Conservation (phyloP, 2,797 vertebrate genomes). For the Chaenodraco wilsoni region DNA sequence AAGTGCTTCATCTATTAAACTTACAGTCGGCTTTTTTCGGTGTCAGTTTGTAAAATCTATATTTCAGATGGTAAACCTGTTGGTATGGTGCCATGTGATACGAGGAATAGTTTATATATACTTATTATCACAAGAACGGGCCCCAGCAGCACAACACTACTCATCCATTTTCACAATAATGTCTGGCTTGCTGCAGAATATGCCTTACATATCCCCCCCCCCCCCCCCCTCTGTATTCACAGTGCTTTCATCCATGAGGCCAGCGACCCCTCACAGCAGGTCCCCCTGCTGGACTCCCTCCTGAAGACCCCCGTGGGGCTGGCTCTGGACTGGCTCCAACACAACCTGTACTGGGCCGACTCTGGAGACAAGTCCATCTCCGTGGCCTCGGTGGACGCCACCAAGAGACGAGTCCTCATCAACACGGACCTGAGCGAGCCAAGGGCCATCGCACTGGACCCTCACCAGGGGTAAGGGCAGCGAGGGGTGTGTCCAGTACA, state of each 20-base stretch:
- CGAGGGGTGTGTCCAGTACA: not conserved
- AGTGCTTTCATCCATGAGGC: slow-evolving; percentile 96
- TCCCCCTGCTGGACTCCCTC: slow-evolving; percentile 88
- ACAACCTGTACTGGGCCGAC: slow-evolving; percentile 98
- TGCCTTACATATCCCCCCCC: slow-evolving; percentile 11
- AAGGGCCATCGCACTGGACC: slow-evolving; percentile 93
- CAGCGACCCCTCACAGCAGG: slow-evolving; percentile 89
- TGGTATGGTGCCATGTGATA: slow-evolving; percentile 5
- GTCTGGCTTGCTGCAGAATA: slow-evolving; percentile 15
- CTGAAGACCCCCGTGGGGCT: slow-evolving; percentile 93
- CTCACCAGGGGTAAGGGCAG: slow-evolving; percentile 88
- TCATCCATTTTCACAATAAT: slow-evolving; percentile 39
- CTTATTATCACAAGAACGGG: slow-evolving; percentile 35
- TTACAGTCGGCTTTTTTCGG: not conserved
- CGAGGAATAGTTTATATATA: not conserved
- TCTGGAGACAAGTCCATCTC: slow-evolving; percentile 95
- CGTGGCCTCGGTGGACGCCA: slow-evolving; percentile 91
- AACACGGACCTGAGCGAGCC: slow-evolving; percentile 92
- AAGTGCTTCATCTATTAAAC: not conserved
- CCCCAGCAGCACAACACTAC: slow-evolving; percentile 5
- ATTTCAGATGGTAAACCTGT: slow-evolving; percentile 14
- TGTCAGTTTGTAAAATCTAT: slow-evolving; percentile 15
- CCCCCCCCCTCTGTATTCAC: slow-evolving; percentile 14
- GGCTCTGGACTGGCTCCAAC: slow-evolving; percentile 97
- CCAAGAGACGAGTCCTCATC: slow-evolving; percentile 90